Percentiles rank a stretch among this genome's conserved stretches.
phyloP scores from a whole-genome alignment of 2,797 vertebrate species.

The Coccyzus lansbergi region DNA sequence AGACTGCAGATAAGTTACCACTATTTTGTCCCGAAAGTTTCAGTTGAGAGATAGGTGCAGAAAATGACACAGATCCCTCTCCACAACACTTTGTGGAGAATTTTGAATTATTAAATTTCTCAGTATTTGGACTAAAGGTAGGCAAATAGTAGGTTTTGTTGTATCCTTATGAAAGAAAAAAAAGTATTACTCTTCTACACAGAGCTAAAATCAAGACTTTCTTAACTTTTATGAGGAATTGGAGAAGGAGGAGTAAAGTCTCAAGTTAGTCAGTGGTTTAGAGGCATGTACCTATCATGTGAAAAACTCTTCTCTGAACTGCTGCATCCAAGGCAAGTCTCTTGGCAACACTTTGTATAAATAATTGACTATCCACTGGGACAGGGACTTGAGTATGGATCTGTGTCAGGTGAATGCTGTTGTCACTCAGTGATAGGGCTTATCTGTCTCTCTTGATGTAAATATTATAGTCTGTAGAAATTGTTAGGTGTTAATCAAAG shows the following conservation, averaged over 20 bases:
- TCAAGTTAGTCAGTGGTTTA: not conserved
- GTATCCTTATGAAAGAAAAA: not conserved
- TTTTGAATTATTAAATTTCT: not conserved
- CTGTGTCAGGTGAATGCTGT: not conserved
- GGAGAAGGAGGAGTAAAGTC: not conserved
- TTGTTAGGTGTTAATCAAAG: not conserved
- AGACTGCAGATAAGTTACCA: not conserved
- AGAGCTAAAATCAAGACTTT: not conserved
- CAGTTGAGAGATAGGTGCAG: not conserved
- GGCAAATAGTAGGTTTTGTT: not conserved
- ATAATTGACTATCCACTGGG: not conserved
- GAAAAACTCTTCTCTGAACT: not conserved
- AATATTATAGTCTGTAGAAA: not conserved
- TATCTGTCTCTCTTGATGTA: not conserved
- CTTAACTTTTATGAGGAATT: not conserved
- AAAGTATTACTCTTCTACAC: not conserved
- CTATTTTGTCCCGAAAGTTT: not conserved
- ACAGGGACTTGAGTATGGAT: not conserved
- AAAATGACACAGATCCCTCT: not conserved
- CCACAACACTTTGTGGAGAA: not conserved
- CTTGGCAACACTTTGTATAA: not conserved
- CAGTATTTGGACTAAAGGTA: not conserved
- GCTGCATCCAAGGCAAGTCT: not conserved
- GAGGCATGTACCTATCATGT: fast-evolving
- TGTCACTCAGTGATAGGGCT: not conserved